These are phyloP conservation scores for Lepidochitona cinerea DNA, from an alignment of 2,888 invertebrate genomes.

Conservation along the genomic window DNA sequence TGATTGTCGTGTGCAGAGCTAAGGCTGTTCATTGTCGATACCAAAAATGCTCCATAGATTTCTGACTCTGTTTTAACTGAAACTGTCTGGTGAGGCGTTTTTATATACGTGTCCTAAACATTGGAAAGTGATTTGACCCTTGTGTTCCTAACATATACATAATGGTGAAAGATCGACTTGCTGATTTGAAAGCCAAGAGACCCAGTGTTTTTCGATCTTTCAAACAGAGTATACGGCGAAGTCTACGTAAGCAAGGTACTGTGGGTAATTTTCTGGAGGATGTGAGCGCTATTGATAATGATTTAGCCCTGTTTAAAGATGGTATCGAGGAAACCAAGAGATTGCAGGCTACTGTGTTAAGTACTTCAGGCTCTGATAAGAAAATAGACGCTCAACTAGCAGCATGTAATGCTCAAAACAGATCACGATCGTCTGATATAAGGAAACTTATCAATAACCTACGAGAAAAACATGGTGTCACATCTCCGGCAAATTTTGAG, in stretches of 20 bases:
- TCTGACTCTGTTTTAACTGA: too few relatives aligned
- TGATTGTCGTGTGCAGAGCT: too few relatives aligned
- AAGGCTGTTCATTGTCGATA: too few relatives aligned
- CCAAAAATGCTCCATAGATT: too few relatives aligned
- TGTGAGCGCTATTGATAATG: not conserved
- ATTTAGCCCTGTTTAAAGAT: not conserved
- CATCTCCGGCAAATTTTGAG: not conserved
- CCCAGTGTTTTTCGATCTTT: not conserved
- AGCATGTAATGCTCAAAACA: not conserved
- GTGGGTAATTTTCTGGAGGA: not conserved
- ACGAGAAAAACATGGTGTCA: not conserved
- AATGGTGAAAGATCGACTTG: slow-evolving; percentile 7
- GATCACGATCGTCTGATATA: not conserved
- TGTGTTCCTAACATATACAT: not conserved
- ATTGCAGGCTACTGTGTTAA: not conserved
- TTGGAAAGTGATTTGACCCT: not conserved
- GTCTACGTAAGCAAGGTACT: not conserved
- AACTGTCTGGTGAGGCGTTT: too few relatives aligned
- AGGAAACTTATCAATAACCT: not conserved
- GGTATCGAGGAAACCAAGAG: not conserved
- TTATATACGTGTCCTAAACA: too few relatives aligned
- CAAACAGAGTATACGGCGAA: not conserved
- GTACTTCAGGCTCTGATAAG: not conserved
- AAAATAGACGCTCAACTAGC: not conserved
- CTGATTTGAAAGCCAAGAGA: not conserved